Evolutionary conservation across 2,797 vertebrate genomes (phyloP), one percentile per base, ranked within the genome.

Genomic region (Sebastes steindachneri): DNA sequence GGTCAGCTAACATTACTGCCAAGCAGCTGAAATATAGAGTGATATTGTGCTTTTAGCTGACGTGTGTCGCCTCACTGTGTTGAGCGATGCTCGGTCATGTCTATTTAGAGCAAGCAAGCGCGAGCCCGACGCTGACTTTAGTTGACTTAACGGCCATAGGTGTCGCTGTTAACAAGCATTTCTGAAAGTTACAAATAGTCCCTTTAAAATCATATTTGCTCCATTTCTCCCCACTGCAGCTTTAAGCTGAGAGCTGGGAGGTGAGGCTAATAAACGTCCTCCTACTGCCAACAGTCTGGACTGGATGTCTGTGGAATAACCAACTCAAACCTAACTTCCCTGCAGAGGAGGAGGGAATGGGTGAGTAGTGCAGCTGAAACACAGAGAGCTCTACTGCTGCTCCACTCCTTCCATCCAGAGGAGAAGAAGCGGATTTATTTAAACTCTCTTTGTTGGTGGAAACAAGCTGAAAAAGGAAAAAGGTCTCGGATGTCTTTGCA

Each of bases 261-360:
- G 53, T 21, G 21, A 23, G 21, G 17, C 19, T 48, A 8, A 19
- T 17, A 17, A 19, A 48, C 9, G 0, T 54, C 53, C 53, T 21
- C 48, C 48, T 53, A 9, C 48, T 54, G 53, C 53, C 21, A 54
- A 54, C 21, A 23, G 53, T 10, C n/a, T 19, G 17, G 12, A 9
- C 58, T 60, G 28, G 21, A n/a, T 33, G 60, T 6, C n/a, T 23
- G 31, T 35, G 3, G 1, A 35, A 37, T 26, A 23, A 5, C 26
- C 41, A 67, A 67, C 45, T 8, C 11, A 3, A 67, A 29, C n/a
- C 65, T 29, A 51, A 67, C 65, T 67, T 67, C 65, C 26, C 25
- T 3, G 11, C 9, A 7, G 35, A 58, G 72, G 73, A 59, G 79
- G 62, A 23, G 19, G 77, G 59, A 63, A 79, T 75, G 73, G 74